Base-by-base conservation (phyloP, 37 sponge, comb jelly and placozoan genomes). In the Cladorhizidae sp. region DNA sequence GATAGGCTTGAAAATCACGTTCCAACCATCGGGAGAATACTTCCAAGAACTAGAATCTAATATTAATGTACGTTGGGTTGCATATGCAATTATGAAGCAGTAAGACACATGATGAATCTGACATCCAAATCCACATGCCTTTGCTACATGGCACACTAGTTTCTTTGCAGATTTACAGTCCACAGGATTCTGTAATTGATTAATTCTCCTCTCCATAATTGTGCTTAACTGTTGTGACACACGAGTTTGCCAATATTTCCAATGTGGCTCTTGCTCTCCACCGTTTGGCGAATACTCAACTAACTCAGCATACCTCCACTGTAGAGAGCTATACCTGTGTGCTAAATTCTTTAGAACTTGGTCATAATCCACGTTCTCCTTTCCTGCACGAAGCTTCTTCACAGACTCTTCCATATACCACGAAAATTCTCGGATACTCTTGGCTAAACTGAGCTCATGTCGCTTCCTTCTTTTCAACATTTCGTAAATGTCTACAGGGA, bases 61-160 rank as follows among this genome's bases (percentile, higher is more conserved):
- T 14, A 94, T 42, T 55, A 94, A 65, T 0, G 89, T 91, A 12
- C 95, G 77, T 63, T 79, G 36, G 8, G 85, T 84, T 1, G 84
- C 92, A 62, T 87, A 90, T 15, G 95, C 95, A 26, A 91, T 23
- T 1, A 84, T 79, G 59, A 94, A 91, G 78, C 95, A 94, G 62
- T 80, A 91, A 39, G 84, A 74, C 6, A 85, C 72, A 42, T 94
- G 95, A 65, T 94, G 95, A 39, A 94, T 81, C 74, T 91, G 92
- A 45, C 95, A 94, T 22, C 95, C 95, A 80, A 88, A 94, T 8
- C 95, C 95, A 63, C 95, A 94, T 8, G 79, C 62, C 43, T 94
- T 91, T 40, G 68, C 67, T 21, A 94, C 39, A 14, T 65, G 22
- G 40, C 95, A 94, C 11, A 94, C 77, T 57, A 94, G 79, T 43